These are phyloP conservation scores for Pyxicephalus adspersus DNA, from an alignment of 2,113 vertebrate species.

Conservation along the genomic window DNA sequence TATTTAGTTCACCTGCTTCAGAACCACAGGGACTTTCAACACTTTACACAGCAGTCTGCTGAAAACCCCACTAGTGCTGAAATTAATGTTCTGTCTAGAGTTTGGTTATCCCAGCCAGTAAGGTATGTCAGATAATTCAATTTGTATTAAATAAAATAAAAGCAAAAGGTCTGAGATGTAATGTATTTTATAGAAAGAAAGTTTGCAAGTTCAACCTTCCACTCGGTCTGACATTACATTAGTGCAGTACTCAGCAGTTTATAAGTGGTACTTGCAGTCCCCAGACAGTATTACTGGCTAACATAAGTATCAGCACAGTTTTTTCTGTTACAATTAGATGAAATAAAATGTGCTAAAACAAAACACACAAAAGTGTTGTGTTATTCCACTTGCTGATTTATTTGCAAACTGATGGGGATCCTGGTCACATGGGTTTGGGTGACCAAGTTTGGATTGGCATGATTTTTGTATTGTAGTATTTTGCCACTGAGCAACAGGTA, in stretches of 20 bases:
- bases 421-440: too few relatives aligned
- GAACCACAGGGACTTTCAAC: constrained; percentile 6
- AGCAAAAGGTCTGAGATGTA: not conserved
- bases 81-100: constrained; percentile 27
- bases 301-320: not conserved
- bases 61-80: constrained; percentile 8
- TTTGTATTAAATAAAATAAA: constrained; percentile 30
- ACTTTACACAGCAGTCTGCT: constrained; percentile 19
- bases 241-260: not conserved
- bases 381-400: too few relatives aligned
- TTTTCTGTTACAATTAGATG: too few relatives aligned
- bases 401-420: too few relatives aligned
- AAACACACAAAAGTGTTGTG: too few relatives aligned
- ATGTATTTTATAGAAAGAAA: constrained; percentile 14
- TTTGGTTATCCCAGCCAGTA: constrained; percentile 29
- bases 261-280: not conserved
- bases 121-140: constrained; percentile 24
- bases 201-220: constrained; percentile 15
- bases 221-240: constrained; percentile 2
- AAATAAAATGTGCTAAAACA: too few relatives aligned
- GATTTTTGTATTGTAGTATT: too few relatives aligned
- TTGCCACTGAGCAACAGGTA: too few relatives aligned
- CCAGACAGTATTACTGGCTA: not conserved
- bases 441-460: too few relatives aligned
- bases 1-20: constrained; percentile 31